Percentiles rank a stretch among this genome's conserved stretches.
Conservation (phyloP, 2,797 vertebrate genomes). For the Dryobates pubescens region DNA sequence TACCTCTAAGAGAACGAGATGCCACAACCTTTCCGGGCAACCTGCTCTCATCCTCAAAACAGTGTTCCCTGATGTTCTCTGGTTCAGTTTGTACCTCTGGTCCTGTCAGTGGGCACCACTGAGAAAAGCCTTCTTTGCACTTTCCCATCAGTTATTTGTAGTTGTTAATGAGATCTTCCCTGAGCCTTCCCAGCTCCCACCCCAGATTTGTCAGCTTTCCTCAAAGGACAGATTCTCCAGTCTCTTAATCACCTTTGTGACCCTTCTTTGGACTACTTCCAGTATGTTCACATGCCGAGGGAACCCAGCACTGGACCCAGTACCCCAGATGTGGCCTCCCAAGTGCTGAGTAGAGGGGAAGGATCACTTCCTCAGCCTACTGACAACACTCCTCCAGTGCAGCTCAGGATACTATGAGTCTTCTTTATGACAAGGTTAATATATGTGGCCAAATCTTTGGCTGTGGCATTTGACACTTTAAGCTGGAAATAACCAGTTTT, state of each 20-base stretch:
- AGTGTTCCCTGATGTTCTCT: background rate
- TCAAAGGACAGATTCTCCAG: too few species aligned
- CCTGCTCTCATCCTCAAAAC: background rate
- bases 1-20: background rate
- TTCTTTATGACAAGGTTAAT: background rate
- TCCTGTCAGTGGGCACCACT: background rate
- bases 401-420: too few species aligned
- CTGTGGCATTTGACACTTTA: background rate
- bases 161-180: background rate
- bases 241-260: too few species aligned
- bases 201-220: too few species aligned
- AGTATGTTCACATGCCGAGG: accelerated
- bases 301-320: background rate
- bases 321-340: too few species aligned
- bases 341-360: too few species aligned
- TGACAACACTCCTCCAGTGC: too few species aligned
- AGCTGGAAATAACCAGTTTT: background rate
- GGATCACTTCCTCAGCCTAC: too few species aligned
- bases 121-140: background rate
- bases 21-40: background rate
- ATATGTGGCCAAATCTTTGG: background rate
- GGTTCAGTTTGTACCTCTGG: background rate
- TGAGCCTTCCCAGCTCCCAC: background rate
- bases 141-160: background rate
- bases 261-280: background rate